These are phyloP conservation scores for Lasioglossum baleicum DNA, from an alignment of 1,140 invertebrate species.

Conservation along the genomic window DNA sequence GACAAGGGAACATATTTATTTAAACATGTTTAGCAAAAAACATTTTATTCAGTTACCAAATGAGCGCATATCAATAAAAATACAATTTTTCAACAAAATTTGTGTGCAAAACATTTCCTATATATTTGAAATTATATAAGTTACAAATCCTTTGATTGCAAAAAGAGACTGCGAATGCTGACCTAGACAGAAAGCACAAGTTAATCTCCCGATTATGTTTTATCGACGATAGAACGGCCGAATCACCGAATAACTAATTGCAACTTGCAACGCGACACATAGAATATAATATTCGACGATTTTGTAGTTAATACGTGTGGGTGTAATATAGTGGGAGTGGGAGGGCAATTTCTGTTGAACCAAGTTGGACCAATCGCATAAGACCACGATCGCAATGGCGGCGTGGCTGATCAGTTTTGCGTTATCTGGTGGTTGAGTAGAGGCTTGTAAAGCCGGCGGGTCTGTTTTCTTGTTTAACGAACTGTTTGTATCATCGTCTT, in stretches of 20 bases:
- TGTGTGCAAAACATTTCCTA: background rate
- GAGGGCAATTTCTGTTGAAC: slow-evolving; percentile 8
- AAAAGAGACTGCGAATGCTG: background rate
- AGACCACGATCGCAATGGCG: slow-evolving; percentile 79
- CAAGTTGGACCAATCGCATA: slow-evolving; percentile 70
- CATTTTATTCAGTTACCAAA: background rate
- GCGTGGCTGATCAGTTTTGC: slow-evolving; percentile 71
- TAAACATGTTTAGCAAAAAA: no score
- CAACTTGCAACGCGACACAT: background rate
- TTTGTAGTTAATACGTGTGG: background rate
- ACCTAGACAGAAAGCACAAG: background rate
- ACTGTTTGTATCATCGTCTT: slow-evolving; percentile 46
- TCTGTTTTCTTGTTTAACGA: slow-evolving; percentile 61
- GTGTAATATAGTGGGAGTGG: background rate
- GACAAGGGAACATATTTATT: background rate
- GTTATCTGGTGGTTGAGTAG: slow-evolving; percentile 70
- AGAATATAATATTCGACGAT: background rate
- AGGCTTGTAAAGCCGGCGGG: slow-evolving; percentile 54
- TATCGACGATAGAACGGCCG: background rate
- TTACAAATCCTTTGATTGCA: slow-evolving; percentile 1
- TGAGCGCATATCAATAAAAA: background rate
- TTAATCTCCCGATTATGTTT: background rate
- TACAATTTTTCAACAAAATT: background rate
- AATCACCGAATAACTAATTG: background rate
- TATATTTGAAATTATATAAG: background rate